Evolutionary conservation across 2,888 invertebrate genomes (phyloP).

Genomic region (Abrostola triplasia): DNA sequence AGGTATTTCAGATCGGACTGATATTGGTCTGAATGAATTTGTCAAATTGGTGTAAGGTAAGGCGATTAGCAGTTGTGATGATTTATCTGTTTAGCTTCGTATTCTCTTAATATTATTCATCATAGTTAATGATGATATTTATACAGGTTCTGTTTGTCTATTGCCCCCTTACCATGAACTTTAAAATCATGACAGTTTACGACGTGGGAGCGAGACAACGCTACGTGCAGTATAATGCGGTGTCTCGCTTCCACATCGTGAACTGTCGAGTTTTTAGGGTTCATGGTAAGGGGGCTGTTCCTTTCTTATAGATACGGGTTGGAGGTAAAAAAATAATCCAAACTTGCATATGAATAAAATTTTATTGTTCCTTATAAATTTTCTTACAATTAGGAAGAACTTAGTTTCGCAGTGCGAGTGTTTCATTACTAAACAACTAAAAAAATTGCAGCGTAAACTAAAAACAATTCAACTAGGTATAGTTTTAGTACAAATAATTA

Average conservation of each 20-base stretch:
- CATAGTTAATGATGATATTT: no score
- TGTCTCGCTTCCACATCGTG: no score
- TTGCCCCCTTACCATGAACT: no score
- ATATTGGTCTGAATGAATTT: slow-evolving; percentile 37
- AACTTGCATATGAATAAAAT: slow-evolving; percentile 79
- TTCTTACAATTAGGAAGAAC: slow-evolving; percentile 86
- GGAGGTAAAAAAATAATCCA: slow-evolving; percentile 51
- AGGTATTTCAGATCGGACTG: slow-evolving; percentile 15
- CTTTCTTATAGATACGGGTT: neutral
- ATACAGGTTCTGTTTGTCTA: neutral
- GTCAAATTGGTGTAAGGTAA: slow-evolving; percentile 24
- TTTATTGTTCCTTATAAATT: slow-evolving; percentile 87
- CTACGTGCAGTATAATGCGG: no score
- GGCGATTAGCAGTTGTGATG: slow-evolving; percentile 5
- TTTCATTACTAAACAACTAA: slow-evolving; percentile 69
- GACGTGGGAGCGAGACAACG: no score
- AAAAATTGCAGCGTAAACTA: slow-evolving; percentile 75
- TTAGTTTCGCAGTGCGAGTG: slow-evolving; percentile 83
- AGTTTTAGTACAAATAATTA: slow-evolving; percentile 78
- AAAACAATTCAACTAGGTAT: slow-evolving; percentile 76
- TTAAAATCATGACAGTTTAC: no score
- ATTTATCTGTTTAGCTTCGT: neutral
- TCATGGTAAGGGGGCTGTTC: no score
- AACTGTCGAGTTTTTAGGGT: no score
- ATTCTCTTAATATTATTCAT: neutral